Evolutionary conservation across 2,888 invertebrate genomes (phyloP), one percentile per base, ranked within the genome.

Genomic region (Iphiclides podalirius): DNA sequence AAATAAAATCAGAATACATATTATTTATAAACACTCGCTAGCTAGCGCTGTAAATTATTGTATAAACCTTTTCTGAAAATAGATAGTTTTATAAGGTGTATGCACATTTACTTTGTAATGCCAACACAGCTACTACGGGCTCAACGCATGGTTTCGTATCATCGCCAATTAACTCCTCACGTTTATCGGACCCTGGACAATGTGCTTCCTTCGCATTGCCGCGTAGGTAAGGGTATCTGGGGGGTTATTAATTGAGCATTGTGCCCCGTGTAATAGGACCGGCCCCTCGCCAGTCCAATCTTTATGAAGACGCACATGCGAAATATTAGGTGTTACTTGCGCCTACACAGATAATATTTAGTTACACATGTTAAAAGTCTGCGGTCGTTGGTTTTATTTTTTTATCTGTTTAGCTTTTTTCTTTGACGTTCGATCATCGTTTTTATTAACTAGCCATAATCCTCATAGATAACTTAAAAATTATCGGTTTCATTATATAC

Each of bases 201-300:
- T 42, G 37, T 11, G 41, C 31, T 31, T 17, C 41, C 15, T 34
- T 26, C 11, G 7, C 11, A 15, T 23, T 15, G 39, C 17, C 15
- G 38, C 26, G 38, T 26, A 44, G 38, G 23, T 39, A 16, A 26
- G 39, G 15, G 39, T 35, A 44, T 44, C 49, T 31, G 23, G 26
- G 38, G 9, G 26, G 47, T 54, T 37, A 70, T 72, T 73, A 73
- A 73, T 73, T 68, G 74, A 63, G 66, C 60, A 70, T 73, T 72
- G 71, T 70, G 44, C 47, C 47, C 59, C 60, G 54, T 64, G 67
- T 66, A 71, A 71, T 71, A 58, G 60, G 54, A 60, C 57, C 58
- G 54, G 56, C 57, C 60, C 15, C 57, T 62, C 59, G 58, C 40
- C 44, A 42, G 36, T 41, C 48, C 59, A 60, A 68, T 71, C 67